phyloP scores from a whole-genome alignment of 2,113 vertebrate genomes.

The Malaclemys terrapin region DNA sequence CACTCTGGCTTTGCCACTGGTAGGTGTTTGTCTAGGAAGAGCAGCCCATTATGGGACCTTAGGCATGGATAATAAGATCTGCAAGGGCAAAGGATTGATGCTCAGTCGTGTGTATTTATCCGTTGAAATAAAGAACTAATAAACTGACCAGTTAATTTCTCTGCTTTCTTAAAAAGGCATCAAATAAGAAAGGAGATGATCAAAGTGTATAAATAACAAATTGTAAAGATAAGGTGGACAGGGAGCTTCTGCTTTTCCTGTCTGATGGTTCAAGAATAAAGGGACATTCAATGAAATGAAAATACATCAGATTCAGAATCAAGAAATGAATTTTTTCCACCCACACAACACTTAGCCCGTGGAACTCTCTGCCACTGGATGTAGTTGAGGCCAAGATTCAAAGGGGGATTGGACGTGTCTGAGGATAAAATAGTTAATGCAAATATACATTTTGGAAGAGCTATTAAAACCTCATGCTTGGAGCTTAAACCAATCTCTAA shows the following conservation, averaged over 20 bases:
- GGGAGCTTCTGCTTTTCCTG: neutral
- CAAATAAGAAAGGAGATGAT: neutral
- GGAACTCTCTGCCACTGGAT: neutral
- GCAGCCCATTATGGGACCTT: neutral
- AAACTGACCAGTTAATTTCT: neutral
- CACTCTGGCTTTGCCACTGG: too few species aligned
- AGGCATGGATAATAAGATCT: neutral
- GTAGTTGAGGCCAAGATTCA: neutral
- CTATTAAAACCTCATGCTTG: neutral
- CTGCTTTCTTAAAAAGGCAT: neutral
- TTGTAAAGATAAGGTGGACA: neutral
- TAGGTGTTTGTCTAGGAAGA: neutral
- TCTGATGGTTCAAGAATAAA: neutral
- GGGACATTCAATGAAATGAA: neutral
- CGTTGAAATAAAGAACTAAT: neutral
- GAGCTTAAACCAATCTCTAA: neutral
- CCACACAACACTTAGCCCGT: neutral
- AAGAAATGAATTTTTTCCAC: fast-evolving
- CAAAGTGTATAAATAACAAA: neutral
- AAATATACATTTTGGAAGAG: neutral
- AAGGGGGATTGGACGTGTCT: neutral
- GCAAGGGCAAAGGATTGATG: neutral
- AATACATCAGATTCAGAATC: neutral
- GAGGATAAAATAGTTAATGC: neutral
- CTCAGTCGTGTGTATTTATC: neutral